Conservation (phyloP, 2,113 vertebrate species). For the Nothobranchius kuhntae region DNA sequence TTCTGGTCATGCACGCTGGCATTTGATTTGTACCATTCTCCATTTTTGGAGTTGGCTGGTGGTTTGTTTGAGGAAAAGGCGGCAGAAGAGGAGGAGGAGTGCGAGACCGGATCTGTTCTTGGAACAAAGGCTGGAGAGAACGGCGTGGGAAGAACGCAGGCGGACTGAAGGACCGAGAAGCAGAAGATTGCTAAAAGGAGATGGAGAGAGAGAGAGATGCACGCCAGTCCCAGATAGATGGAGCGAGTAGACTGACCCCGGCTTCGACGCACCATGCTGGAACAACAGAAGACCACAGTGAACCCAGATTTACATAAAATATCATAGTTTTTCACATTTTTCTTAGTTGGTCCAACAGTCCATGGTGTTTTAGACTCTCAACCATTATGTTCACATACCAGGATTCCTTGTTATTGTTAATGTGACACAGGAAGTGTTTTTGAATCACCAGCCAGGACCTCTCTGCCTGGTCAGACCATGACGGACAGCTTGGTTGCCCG, state of each 20-base stretch:
- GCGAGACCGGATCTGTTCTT: conserved; percentile 22
- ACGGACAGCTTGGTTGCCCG: no score
- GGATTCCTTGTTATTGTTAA: no score
- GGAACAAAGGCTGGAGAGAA: conserved; percentile 32
- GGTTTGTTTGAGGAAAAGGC: conserved; percentile 48
- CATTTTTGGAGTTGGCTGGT: conserved; percentile 7
- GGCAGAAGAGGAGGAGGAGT: conserved; percentile 29
- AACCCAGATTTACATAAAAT: not conserved
- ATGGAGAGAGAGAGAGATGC: conserved; percentile 77
- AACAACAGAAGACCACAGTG: conserved; percentile 9
- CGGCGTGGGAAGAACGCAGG: conserved; percentile 60
- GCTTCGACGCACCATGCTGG: conserved; percentile 57
- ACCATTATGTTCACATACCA: no score
- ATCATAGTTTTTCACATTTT: no score
- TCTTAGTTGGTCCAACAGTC: no score
- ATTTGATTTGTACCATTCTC: conserved; percentile 5
- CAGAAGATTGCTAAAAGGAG: conserved; percentile 76
- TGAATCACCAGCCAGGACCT: no score
- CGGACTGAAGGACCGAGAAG: conserved; percentile 44
- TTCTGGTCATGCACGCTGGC: not conserved
- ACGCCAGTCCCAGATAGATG: conserved; percentile 75
- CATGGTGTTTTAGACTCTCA: no score
- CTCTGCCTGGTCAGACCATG: no score
- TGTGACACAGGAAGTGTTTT: no score
- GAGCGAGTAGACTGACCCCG: conserved; percentile 73